These are phyloP conservation scores for Xanthostigma xanthostigma DNA, from an alignment of 2,888 invertebrate genomes.

Conservation along the genomic window DNA sequence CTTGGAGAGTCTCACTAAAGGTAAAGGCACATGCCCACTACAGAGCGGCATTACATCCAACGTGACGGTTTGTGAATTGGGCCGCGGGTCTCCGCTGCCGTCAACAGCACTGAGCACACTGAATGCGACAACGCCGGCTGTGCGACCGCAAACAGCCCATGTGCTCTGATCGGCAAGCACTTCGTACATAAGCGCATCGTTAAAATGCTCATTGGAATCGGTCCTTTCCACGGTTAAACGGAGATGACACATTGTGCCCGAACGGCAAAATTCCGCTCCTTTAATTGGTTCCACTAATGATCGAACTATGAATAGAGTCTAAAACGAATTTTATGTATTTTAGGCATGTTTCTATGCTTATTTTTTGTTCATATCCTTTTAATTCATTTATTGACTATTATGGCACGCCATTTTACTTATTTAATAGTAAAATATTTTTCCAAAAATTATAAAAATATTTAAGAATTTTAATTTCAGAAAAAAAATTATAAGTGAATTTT, in stretches of 20 bases:
- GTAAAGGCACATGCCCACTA: slow-evolving; percentile 78
- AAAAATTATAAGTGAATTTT: too few species aligned
- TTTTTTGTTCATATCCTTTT: too few species aligned
- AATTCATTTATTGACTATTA: too few species aligned
- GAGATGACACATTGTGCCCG: slow-evolving; percentile 75
- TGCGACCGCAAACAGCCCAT: slow-evolving; percentile 87
- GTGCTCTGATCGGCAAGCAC: slow-evolving; percentile 81
- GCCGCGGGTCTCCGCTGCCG: slow-evolving; percentile 39
- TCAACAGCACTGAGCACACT: slow-evolving; percentile 26
- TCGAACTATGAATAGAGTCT: slow-evolving; percentile 70
- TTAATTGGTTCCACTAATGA: slow-evolving; percentile 65
- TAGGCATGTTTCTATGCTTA: too few species aligned
- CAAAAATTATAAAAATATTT: too few species aligned
- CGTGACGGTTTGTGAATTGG: slow-evolving; percentile 45
- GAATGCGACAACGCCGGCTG: slow-evolving; percentile 55
- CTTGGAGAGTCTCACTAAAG: slow-evolving; percentile 73
- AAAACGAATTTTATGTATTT: slow-evolving; percentile 17
- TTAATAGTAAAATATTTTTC: too few species aligned
- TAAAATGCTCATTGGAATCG: slow-evolving; percentile 9
- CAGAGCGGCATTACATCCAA: slow-evolving; percentile 88
- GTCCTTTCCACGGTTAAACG: slow-evolving; percentile 48
- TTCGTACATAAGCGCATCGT: slow-evolving; percentile 75
- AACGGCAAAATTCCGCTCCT: slow-evolving; percentile 72
- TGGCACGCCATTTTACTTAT: too few species aligned
- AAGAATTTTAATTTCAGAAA: too few species aligned